Percentiles rank a stretch among this genome's conserved stretches.
These are phyloP conservation scores for Lithophane ornitopus DNA, from an alignment of 2,888 invertebrate species.

Conservation along the genomic window DNA sequence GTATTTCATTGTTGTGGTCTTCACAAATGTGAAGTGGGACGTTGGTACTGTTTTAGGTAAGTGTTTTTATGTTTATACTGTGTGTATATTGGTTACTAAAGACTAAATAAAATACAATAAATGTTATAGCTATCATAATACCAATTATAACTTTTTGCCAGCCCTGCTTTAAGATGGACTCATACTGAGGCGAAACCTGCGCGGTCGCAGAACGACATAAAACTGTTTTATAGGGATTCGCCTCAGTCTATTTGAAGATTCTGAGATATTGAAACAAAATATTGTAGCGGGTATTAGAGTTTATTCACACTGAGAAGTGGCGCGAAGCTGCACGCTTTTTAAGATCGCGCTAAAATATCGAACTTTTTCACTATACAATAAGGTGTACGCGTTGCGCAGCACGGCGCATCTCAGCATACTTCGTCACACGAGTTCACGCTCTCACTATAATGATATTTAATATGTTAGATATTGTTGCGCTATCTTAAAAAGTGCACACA, in stretches of 20 bases:
- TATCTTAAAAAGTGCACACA: not conserved
- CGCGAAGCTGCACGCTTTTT: not conserved
- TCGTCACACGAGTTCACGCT: not conserved
- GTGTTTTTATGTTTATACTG: conserved; percentile 9
- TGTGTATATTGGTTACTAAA: not conserved
- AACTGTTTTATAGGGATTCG: not conserved
- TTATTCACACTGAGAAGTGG: not conserved
- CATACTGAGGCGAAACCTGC: not conserved
- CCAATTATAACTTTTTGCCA: not conserved
- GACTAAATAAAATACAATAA: not conserved
- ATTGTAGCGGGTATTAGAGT: not conserved
- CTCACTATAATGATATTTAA: not conserved
- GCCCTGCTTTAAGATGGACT: conserved; percentile 38
- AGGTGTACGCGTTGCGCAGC: not conserved
- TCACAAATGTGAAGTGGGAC: conserved; percentile 8
- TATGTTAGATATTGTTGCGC: not conserved
- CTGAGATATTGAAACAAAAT: not conserved
- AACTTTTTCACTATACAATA: not conserved
- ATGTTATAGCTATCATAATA: not conserved
- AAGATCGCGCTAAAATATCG: not conserved
- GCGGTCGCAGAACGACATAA: not conserved
- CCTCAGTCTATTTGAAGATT: conserved; percentile 1
- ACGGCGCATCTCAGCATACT: not conserved
- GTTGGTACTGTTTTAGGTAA: conserved; percentile 13
- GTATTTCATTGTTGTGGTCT: conserved; percentile 2